Base-by-base conservation (phyloP, 2,113 vertebrate species). In the Spea multiplicata region DNA sequence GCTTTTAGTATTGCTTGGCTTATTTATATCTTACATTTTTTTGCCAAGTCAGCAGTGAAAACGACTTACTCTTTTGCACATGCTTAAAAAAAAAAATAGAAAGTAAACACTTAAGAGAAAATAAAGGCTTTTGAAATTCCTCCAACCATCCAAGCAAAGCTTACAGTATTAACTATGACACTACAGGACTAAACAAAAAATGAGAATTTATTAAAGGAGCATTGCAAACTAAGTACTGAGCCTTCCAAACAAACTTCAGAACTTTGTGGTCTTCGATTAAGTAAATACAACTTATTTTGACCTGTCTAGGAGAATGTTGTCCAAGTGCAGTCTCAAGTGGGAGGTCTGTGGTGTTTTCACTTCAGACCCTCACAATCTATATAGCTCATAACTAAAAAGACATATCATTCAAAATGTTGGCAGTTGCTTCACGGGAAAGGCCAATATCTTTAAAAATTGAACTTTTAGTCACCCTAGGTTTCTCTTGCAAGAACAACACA, bases 11-110 rank as follows among this genome's bases (percentile, higher is more conserved):
- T 76, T 84, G 14, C 62, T 84, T 84, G 71, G 62, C 75, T 85
- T 76, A 82, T 83, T 71, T 74, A 79, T 5, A 83, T 86, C 52
- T 73, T 53, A 44, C 66, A 66, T 67, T 84, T 87, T 87, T 75
- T 69, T n/a, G 10, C 73, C 70, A 83, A 70, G 53, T 82, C 80
- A 86, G 81, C 81, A 85, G 81, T 73, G 10, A 82, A 83, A 86
- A 86, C 46, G 57, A 66, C 75, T 82, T 84, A 59, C 4, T 78
- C 74, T 86, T 89, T 78, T 80, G 9, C 75, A 72, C 2, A 84
- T 88, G 85, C 76, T 46, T 55, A 84, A 84, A 83, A 83, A 85
- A 44, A 73, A 62, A 90, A 89, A 74, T 75, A 83, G 75, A 17
- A 64, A 82, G 10, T 12, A 86, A 85, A 86, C 81, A 86, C 53